phyloP scores from a whole-genome alignment of 2,888 invertebrate species.

The Lasioglossum calceatum region DNA sequence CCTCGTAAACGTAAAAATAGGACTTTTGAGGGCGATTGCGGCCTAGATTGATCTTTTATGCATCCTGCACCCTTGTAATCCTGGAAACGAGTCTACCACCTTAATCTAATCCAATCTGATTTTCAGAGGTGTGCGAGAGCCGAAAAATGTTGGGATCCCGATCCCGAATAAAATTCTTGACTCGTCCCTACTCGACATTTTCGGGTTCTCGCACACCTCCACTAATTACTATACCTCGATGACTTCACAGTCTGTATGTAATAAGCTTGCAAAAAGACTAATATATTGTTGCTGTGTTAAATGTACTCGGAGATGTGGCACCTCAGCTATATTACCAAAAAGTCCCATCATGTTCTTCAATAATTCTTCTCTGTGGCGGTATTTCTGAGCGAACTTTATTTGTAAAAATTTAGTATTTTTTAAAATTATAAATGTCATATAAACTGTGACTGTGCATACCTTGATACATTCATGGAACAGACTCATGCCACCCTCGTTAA shows the following conservation, averaged over 20 bases:
- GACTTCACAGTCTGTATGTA: slow-evolving; percentile 95
- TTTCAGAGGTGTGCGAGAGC: neutral
- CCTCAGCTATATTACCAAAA: slow-evolving; percentile 98
- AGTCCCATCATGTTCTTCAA: slow-evolving; percentile 99
- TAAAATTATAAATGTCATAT: slow-evolving; percentile 32
- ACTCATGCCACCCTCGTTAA: slow-evolving; percentile 95
- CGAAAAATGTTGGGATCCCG: neutral
- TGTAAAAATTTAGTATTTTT: neutral
- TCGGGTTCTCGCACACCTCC: neutral
- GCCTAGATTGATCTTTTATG: too few relatives aligned
- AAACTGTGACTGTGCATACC: slow-evolving; percentile 85
- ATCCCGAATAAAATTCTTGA: neutral
- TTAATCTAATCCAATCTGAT: slow-evolving; percentile 17
- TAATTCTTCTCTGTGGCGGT: slow-evolving; percentile 95
- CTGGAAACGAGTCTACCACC: too few relatives aligned
- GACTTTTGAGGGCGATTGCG: too few relatives aligned
- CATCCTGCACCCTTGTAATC: too few relatives aligned
- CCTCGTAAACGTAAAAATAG: too few relatives aligned
- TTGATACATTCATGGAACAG: slow-evolving; percentile 94
- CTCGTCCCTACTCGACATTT: neutral
- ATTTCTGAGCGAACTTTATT: slow-evolving; percentile 87
- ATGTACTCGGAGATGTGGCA: slow-evolving; percentile 91
- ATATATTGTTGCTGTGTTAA: slow-evolving; percentile 95
- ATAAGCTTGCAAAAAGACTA: slow-evolving; percentile 92
- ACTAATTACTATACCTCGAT: slow-evolving; percentile 91